Evolutionary conservation across 1,140 invertebrate genomes (phyloP), one percentile per base, ranked within the genome.

Genomic region (Arctopsyche grandis): DNA sequence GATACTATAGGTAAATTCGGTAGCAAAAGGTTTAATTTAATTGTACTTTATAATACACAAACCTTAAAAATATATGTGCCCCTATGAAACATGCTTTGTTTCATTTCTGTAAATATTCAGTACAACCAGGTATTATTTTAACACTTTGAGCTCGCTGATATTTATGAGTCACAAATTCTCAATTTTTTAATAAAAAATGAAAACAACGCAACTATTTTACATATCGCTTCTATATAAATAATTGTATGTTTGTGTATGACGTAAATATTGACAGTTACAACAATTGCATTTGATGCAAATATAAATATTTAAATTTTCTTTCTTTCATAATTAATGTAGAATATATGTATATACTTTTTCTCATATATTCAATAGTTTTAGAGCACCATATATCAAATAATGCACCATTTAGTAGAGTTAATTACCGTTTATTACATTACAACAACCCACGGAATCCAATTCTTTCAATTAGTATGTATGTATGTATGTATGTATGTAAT

Each of bases 1-100:
- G 56, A 76, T 69, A 76, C 52, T 26, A 26, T 19, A 63, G 22
- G 48, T 69, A 63, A 76, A 56, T 43, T 56, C 75, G 29, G 58
- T 71, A 52, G 69, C 69, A 71, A 71, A 44, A 44, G 69, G 44
- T 56, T 76, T 19, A 71, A 46, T 60, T 71, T 56, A 75, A 56
- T 75, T 75, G 73, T 75, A 75, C 73, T 75, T 56, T 21, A 26
- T 58, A 75, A 76, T 48, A 76, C 60, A 76, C 75, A 76, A 76
- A 76, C 58, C 60, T 76, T 66, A 76, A 63, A 76, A 76, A 21
- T 71, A 66, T 66, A 66, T 66, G 63, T 66, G 63, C 63, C 63
- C 48, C 24, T 26, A 66, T 74, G 48, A 74, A 74, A 74, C 46
- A 46, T 21, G 12, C 7, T 66, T 16, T 52, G 21, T 66, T 66